Percentiles rank a stretch among this genome's conserved stretches.
phyloP scores from a whole-genome alignment of 2,888 invertebrate species.

The Acronicta leporina region DNA sequence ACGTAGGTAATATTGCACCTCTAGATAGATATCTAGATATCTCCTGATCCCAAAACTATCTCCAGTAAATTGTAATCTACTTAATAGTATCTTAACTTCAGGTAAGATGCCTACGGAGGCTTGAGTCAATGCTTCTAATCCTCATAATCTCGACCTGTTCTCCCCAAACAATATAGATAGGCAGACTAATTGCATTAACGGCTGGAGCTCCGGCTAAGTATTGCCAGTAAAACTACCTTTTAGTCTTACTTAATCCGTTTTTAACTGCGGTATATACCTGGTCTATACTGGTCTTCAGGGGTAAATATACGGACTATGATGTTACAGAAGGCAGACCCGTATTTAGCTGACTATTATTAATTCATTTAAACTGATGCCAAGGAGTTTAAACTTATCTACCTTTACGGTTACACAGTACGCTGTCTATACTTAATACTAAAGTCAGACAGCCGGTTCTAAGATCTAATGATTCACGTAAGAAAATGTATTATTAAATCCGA shows the following conservation, averaged over 20 bases:
- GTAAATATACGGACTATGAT: slow-evolving; percentile 3
- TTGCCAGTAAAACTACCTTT: slow-evolving; percentile 27
- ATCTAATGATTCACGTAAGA: too few species aligned
- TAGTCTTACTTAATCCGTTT: slow-evolving; percentile 49
- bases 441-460: too few species aligned
- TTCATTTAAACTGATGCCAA: too few species aligned
- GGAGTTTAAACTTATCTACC: too few species aligned
- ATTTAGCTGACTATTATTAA: too few species aligned
- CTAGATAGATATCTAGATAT: neutral
- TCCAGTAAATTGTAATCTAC: slow-evolving; percentile 11
- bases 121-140: slow-evolving; percentile 14
- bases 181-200: slow-evolving; percentile 34
- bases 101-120: slow-evolving; percentile 22
- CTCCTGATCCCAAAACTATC: slow-evolving; percentile 14
- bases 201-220: slow-evolving; percentile 22
- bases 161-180: slow-evolving; percentile 37
- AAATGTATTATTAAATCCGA: too few species aligned
- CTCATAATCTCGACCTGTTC: slow-evolving; percentile 29
- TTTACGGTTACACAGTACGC: too few species aligned
- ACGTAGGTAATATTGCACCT: neutral
- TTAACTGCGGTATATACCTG: slow-evolving; percentile 43
- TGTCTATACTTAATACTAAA: too few species aligned
- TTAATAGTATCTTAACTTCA: slow-evolving; percentile 26
- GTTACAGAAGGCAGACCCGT: too few species aligned
- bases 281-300: neutral